Base-by-base conservation (phyloP, 1,140 invertebrate genomes). In the Arctopsyche grandis region DNA sequence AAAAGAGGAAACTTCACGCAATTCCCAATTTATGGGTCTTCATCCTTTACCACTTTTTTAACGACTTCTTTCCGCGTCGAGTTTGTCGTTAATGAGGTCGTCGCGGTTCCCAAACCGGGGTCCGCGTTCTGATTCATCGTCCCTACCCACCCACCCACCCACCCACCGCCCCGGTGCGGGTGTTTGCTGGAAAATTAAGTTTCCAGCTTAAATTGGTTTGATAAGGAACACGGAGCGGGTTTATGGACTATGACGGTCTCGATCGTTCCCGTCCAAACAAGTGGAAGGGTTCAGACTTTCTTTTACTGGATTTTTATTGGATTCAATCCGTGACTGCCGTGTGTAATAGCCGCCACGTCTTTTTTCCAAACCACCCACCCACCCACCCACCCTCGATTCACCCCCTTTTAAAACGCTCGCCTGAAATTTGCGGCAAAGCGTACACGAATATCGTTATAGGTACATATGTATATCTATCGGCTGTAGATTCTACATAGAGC, bases 231-330 rank as follows among this genome's bases (percentile, higher is more conserved):
- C 81, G 81, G 69, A 82, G 79, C 79, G 66, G 73, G 77, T 82
- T 82, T 82, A 82, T 80, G 79, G 81, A 80, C 78, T 82, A 82
- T 82, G 81, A 82, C 81, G 81, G 78, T 78, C 79, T 43, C 71
- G 76, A 82, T 82, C 63, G 79, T 66, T 73, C 74, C 58, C 48
- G 75, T 74, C 71, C 81, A 52, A 75, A 76, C 76, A 76, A 76
- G 81, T 52, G 81, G 81, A 82, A 82, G 81, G 81, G 81, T 82
- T 82, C 10, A 79, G 16, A 71, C 81, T 82, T 82, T 82, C 81
- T 82, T 82, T 80, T 80, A 80, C 75, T 79, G 79, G 76, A 79
- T 82, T 82, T 82, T 82, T 82, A 82, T 82, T 80, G 81, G 79
- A 75, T 82, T 80, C 79, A 77, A 82, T 80, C 74, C 81, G 81